Base-by-base conservation (phyloP, 2,888 invertebrate genomes). In the Napeogenes inachia region DNA sequence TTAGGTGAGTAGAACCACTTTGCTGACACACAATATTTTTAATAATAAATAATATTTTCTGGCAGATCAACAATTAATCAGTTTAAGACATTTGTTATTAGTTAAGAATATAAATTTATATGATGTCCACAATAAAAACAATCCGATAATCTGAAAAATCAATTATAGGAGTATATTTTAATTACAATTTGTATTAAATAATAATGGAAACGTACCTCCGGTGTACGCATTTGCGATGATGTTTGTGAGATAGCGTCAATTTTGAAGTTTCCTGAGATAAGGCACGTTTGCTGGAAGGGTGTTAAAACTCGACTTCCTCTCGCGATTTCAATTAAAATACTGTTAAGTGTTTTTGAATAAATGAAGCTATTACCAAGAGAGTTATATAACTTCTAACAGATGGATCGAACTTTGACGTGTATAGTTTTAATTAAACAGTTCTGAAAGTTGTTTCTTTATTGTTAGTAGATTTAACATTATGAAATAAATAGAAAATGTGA, bases 241-340 rank as follows among this genome's bases (percentile, higher is more conserved):
- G 78, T 77, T 73, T 81, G 77, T 70, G 73, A 73, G 86, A 87
- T 87, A 87, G 74, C 75, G 87, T 85, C 87, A 83, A 73, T 80
- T 78, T 76, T 81, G 84, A 82, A 84, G 76, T 80, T 78, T 80
- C 79, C 82, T 79, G 77, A 79, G 88, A 88, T 88, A 87, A 84
- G 78, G 77, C 81, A 84, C 82, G 83, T 77, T 70, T 75, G 72
- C 70, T 77, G 75, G 77, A 79, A 81, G 81, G 84, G 81, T 81
- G 83, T 78, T 75, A 82, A 77, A 78, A 76, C 74, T 75, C 74
- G 73, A 74, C 70, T 74, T 73, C 74, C 74, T 75, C 74, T 77
- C 72, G 76, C 74, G 73, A 78, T 81, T 82, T 84, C 79, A 82
- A 85, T 85, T 83, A 82, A 82, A 79, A 76, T 60, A 63, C 55